Percentiles rank a stretch among this genome's conserved stretches.
Evolutionary conservation across 1,140 invertebrate genomes (phyloP).

Genomic region (Bombus affinis): DNA sequence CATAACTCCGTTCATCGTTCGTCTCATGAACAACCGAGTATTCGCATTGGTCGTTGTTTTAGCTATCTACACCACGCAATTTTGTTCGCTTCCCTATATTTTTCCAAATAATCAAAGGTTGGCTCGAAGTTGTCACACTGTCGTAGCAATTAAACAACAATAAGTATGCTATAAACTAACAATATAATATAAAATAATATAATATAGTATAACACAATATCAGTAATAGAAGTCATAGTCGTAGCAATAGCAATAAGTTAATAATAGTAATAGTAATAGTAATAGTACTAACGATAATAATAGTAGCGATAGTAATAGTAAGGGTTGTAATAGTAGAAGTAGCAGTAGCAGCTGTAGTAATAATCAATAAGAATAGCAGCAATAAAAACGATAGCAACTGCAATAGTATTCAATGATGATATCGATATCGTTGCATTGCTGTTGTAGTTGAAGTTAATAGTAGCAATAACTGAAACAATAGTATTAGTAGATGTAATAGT

Average conservation of each 20-base stretch:
- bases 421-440: neutral
- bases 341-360: neutral
- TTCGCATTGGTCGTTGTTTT: neutral
- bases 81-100: neutral
- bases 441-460: neutral
- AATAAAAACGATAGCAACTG: neutral
- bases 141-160: constrained; percentile 59
- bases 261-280: neutral
- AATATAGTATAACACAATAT: constrained; percentile 27
- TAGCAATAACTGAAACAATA: neutral
- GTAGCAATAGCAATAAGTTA: neutral
- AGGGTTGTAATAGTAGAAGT: neutral
- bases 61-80: neutral
- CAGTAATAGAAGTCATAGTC: constrained; percentile 10
- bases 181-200: constrained; percentile 37
- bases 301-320: neutral
- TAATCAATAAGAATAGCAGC: neutral
- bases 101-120: neutral
- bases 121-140: constrained; percentile 3
- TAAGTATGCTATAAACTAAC: constrained; percentile 55
- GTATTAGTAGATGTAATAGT: neutral
- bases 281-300: neutral
- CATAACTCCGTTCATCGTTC: constrained; percentile 42
- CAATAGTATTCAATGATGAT: neutral
- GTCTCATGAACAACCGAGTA: neutral